Base-by-base conservation (phyloP, 2,113 vertebrate genomes). In the Megaceryle torquata region DNA sequence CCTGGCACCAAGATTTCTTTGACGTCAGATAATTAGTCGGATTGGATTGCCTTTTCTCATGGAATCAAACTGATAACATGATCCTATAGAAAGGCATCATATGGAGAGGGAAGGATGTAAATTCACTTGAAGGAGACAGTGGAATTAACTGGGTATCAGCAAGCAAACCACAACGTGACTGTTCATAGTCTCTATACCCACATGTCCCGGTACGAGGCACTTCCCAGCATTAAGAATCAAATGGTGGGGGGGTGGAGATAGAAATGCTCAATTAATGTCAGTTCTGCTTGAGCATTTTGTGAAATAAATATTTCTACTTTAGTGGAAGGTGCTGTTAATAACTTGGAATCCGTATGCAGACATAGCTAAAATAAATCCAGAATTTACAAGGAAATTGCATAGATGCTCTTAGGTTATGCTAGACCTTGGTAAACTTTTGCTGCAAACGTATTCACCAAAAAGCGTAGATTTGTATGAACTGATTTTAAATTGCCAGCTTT, bases 121-220 rank as follows among this genome's bases (percentile, higher is more conserved):
- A 91, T 88, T 82, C 68, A 75, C 76, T 61, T 54, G 80, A 77
- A 90, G 35, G 48, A 75, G 64, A 35, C 43, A 26, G 33, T 19
- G 22, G 46, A 78, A 94, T 77, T 65, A 86, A 63, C 56, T 67
- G 56, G 41, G n/a, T 53, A 24, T 86, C 69, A 60, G 81, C 72
- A 82, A 70, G 69, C 48, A 79, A 87, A 93, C 61, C 50, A 31
- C 70, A 76, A 70, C 3, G 0, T 84, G 86, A 78, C 71, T 83
- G 51, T 89, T 92, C 33, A 53, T 86, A 70, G 88, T 94, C 59
- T 59, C 63, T 86, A 29, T 1, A 1, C 21, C 44, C 33, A 16
- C 48, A 60, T 41, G 0, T 0, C 17, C 37, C 0, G 0, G 41
- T 35, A 41, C 29, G 53, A 70, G 53, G 11, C 57, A 71, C 67